Base-by-base conservation (phyloP, 2,113 vertebrate species). In the Protobothrops flavoviridis region DNA sequence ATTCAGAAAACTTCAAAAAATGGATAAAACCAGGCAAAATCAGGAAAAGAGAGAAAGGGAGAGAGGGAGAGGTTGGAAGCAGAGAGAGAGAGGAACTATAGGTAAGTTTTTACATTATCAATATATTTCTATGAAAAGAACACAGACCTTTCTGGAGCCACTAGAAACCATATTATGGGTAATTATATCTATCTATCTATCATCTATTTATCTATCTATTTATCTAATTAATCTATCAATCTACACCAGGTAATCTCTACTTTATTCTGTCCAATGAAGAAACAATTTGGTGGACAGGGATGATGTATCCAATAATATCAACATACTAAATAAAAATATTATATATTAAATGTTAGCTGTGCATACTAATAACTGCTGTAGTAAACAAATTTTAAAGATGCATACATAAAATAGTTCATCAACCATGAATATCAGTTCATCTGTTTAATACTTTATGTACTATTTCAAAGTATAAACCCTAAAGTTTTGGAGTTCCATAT, bases 31-130 rank as follows among this genome's bases (percentile, higher is more conserved):
- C 64, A 74, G 13, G 64, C 29, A 74, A 74, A 74, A 33, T 12
- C n/a, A 74, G 12, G 64, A 17, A 33, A 33, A 74, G 64, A 33
- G n/a, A 74, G 13, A 74, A 5, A 33, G 12, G 5, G n/a, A 74
- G 5, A 74, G 13, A 15, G 13, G 0, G n/a, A 6, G 2, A 74
- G 4, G 13, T 26, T 4, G 3, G 11, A 11, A 4, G 26, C 7
- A 50, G 26, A 64, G 26, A 64, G 9, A 74, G 55, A 56, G 29
- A 74, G 12, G 13, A 74, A 74, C n/a, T 33, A 74, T 12, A 74
- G 5, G 5, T 33, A 74, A 74, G 1, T 29, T 64, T 64, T 64
- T 64, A 64, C 61, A 64, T 29, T 64, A n/a, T 64, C 3, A 29
- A 12, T 64, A 64, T 64, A 64, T n/a, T 64, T 64, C 61, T 29